Conservation (phyloP, 2,888 invertebrate genomes). For the Cepaea hortensis region DNA sequence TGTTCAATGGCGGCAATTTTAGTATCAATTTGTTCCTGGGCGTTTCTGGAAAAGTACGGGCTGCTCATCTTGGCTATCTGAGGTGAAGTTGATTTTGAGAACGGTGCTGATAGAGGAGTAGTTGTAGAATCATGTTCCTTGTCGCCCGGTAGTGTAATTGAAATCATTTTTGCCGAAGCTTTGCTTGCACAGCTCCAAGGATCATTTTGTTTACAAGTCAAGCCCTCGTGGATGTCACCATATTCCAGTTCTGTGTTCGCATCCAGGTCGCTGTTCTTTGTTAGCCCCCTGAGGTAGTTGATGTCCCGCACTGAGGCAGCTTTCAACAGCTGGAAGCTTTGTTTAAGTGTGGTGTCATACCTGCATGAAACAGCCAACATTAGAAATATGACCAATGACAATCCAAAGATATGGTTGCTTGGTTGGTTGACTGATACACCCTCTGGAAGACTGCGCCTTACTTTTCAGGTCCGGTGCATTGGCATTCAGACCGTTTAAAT, state of each 20-base stretch:
- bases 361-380: background rate
- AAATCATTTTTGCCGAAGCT: background rate
- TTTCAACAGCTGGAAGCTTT: slow-evolving; percentile 29
- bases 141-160: background rate
- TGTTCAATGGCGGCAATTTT: background rate
- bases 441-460: too few relatives aligned
- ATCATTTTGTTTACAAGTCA: background rate
- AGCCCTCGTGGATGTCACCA: background rate
- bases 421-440: too few relatives aligned
- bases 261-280: background rate
- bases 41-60: too few relatives aligned
- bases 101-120: background rate
- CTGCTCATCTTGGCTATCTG: background rate
- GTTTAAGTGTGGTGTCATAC: slow-evolving; percentile 27
- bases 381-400: too few relatives aligned
- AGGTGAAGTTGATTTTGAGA: background rate
- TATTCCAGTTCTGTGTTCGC: background rate
- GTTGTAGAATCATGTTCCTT: background rate
- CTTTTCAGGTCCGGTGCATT: too few relatives aligned
- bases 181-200: background rate
- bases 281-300: background rate
- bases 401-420: too few relatives aligned
- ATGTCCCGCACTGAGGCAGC: slow-evolving; percentile 24
- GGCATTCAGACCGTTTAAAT: too few relatives aligned
- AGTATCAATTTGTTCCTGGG: background rate